Evolutionary conservation across 2,113 vertebrate species (phyloP).

Genomic region (Beaufortia kweichowensis): DNA sequence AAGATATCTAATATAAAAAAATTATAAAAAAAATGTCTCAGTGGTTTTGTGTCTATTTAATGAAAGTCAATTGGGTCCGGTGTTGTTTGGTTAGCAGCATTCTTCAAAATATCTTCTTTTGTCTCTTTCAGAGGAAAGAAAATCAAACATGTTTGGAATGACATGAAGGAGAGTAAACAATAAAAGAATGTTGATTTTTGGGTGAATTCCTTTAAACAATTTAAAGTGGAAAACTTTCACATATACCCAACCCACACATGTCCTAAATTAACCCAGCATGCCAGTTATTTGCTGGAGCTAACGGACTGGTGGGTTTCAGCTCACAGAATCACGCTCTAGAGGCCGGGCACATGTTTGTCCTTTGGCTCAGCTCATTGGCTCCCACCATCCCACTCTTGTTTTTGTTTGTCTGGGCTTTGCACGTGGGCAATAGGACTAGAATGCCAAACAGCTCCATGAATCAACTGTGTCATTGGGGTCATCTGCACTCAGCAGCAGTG

Average conservation of each 20-base stretch:
- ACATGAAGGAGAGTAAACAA: too few species aligned
- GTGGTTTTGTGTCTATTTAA: too few species aligned
- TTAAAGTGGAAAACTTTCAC: not conserved
- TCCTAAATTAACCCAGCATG: not conserved
- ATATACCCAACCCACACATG: conserved; percentile 5
- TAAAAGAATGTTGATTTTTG: too few species aligned
- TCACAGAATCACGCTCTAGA: not conserved
- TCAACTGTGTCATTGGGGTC: conserved; percentile 9
- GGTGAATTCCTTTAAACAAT: too few species aligned
- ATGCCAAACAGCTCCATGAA: not conserved
- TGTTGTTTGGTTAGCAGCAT: too few species aligned
- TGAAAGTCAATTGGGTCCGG: too few species aligned
- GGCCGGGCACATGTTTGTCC: conserved; percentile 31
- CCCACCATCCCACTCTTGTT: conserved; percentile 25
- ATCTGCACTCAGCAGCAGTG: not conserved
- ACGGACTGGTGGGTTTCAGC: not conserved
- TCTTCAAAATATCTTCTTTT: too few species aligned
- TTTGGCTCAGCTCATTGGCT: conserved; percentile 29
- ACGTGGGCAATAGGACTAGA: not conserved
- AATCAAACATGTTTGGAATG: too few species aligned
- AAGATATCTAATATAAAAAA: too few species aligned
- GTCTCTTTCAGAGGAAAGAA: too few species aligned
- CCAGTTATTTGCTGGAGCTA: conserved; percentile 7
- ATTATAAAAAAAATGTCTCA: too few species aligned
- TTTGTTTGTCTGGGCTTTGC: conserved; percentile 33